A percentile compares a stretch with the other conserved stretches of the same genome.
Evolutionary conservation across 2,888 invertebrate genomes (phyloP).

Genomic region (Nemotelus pantherinus): DNA sequence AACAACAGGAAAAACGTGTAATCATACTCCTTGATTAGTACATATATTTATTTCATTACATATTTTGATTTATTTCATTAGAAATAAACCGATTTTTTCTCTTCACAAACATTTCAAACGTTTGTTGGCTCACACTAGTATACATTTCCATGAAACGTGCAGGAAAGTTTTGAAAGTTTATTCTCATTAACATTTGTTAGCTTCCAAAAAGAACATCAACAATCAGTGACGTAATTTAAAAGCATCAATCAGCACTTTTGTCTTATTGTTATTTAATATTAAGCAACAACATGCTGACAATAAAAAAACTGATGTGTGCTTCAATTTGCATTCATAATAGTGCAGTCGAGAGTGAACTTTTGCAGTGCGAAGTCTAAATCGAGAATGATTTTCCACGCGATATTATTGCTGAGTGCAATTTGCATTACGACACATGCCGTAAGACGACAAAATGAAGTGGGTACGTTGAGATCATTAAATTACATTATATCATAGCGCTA

Average conservation of each 20-base stretch:
- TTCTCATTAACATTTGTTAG: too few species aligned
- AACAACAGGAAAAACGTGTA: too few species aligned
- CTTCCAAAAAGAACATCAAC: too few species aligned
- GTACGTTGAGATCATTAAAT: background rate
- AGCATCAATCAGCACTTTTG: background rate
- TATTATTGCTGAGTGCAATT: background rate
- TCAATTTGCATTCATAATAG: conserved; percentile 25
- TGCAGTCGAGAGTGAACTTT: background rate
- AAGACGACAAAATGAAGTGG: conserved; percentile 1
- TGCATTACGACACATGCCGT: background rate
- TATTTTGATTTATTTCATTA: too few species aligned
- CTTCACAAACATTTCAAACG: too few species aligned
- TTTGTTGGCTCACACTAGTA: too few species aligned
- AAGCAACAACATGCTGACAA: conserved; percentile 28
- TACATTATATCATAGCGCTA: background rate
- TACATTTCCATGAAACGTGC: too few species aligned
- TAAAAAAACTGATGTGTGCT: background rate
- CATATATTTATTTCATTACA: too few species aligned
- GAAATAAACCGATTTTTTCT: too few species aligned
- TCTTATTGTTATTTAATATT: background rate
- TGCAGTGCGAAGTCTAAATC: conserved; percentile 17
- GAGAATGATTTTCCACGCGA: background rate
- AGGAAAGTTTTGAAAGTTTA: too few species aligned
- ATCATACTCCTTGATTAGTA: too few species aligned
- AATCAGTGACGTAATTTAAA: too few species aligned